phyloP scores from a whole-genome alignment of 2,113 vertebrate genomes.

The Gopherus flavomarginatus region DNA sequence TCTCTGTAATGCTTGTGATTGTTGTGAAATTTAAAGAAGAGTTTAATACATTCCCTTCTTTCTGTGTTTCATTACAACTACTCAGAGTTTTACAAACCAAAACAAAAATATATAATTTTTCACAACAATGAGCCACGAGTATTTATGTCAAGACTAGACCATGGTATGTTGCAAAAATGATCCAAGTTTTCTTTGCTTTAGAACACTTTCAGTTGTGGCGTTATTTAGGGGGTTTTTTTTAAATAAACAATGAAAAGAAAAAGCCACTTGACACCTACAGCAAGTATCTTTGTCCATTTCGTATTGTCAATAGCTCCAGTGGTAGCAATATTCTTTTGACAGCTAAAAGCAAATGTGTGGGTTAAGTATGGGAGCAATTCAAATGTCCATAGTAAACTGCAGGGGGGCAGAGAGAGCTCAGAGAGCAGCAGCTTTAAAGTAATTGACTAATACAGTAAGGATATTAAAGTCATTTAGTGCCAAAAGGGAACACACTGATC shows the following conservation, averaged over 20 bases:
- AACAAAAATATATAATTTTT: background rate
- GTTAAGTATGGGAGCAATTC: constrained; percentile 90
- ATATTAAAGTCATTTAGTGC: constrained; percentile 99
- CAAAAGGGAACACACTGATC: constrained; percentile 99
- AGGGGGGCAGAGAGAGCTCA: constrained; percentile 86
- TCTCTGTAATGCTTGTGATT: constrained; percentile 52
- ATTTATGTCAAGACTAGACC: background rate
- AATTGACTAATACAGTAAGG: constrained; percentile 99
- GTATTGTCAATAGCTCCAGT: constrained; percentile 80
- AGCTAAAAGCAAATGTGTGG: constrained; percentile 86
- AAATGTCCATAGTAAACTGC: constrained; percentile 88
- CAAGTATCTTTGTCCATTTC: constrained; percentile 79
- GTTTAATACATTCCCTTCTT: constrained; percentile 25
- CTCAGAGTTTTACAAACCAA: background rate
- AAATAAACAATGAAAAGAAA: constrained; percentile 76
- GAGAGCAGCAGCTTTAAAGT: constrained; percentile 94
- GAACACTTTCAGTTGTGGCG: constrained; percentile 29
- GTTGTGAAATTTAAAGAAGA: constrained; percentile 64
- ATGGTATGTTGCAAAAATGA: background rate
- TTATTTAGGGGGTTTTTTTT: constrained; percentile 73
- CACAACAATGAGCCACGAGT: background rate
- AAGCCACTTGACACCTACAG: constrained; percentile 77
- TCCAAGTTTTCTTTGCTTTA: background rate
- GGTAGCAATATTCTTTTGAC: constrained; percentile 84
- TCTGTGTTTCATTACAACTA: background rate